Conservation (phyloP, 2,888 invertebrate species). For the Troglohyphantes excavatus region DNA sequence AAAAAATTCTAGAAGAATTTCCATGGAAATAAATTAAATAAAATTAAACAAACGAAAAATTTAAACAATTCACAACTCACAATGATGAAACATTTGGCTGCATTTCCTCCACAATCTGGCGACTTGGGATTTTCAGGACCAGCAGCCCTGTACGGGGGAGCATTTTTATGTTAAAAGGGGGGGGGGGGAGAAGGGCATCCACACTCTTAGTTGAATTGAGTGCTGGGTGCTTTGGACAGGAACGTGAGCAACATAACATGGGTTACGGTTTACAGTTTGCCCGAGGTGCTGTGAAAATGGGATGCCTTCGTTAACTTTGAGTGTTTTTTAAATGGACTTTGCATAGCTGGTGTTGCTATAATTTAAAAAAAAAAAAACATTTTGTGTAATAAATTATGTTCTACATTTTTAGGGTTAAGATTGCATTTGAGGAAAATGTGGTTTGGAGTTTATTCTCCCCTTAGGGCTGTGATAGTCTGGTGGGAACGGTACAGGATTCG, state of each 20-base stretch:
- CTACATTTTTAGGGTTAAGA: neutral
- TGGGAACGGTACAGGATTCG: too few species aligned
- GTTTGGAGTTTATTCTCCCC: too few species aligned
- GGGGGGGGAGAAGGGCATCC: neutral
- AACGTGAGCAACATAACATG: conserved; percentile 38
- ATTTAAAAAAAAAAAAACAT: too few species aligned
- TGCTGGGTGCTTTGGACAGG: neutral
- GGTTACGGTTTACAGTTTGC: neutral
- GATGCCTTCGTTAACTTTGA: neutral
- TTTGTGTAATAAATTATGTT: neutral
- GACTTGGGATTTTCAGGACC: neutral
- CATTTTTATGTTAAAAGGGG: neutral
- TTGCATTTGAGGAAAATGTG: neutral
- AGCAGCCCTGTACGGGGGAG: neutral
- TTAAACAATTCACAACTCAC: too few species aligned
- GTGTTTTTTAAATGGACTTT: neutral
- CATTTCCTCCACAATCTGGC: neutral
- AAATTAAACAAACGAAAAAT: too few species aligned
- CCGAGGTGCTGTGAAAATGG: neutral
- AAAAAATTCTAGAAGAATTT: too few species aligned
- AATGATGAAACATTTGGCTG: too few species aligned
- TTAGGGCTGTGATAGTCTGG: too few species aligned
- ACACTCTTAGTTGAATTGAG: neutral
- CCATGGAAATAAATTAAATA: too few species aligned
- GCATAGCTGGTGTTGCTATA: neutral